Conservation (phyloP, 1,140 invertebrate genomes). For the Spodoptera litura region DNA sequence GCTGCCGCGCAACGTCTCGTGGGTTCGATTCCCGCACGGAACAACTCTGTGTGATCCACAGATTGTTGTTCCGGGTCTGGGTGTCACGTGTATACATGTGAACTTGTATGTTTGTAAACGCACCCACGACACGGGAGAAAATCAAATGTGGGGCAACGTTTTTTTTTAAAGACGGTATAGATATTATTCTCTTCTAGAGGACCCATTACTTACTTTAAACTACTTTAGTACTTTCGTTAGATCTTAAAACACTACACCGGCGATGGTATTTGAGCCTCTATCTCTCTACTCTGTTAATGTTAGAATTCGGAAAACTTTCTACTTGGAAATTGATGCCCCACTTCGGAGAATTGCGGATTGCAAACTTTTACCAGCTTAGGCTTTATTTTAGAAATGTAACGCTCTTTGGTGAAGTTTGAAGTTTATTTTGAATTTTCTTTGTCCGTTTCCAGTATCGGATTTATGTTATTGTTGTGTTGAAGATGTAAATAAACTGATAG, state of each 20-base stretch:
- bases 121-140: too few species aligned
- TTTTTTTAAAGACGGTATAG: too few species aligned
- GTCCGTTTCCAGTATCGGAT: slow-evolving; percentile 1
- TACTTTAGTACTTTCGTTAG: not conserved
- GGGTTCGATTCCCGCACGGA: too few species aligned
- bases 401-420: not conserved
- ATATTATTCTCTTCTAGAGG: too few species aligned
- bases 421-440: slow-evolving; percentile 24
- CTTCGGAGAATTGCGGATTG: slow-evolving; percentile 16
- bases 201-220: not conserved
- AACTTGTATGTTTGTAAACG: too few species aligned
- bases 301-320: slow-evolving; percentile 40
- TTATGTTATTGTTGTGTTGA: not conserved
- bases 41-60: too few species aligned
- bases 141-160: too few species aligned
- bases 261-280: not conserved
- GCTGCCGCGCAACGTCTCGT: too few species aligned
- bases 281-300: slow-evolving; percentile 27
- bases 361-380: slow-evolving; percentile 15
- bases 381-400: slow-evolving; percentile 31
- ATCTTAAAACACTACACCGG: not conserved
- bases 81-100: too few species aligned
- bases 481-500: not conserved
- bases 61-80: too few species aligned
- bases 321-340: slow-evolving; percentile 42